Evolutionary conservation across 1,140 invertebrate genomes (phyloP), one percentile per base, ranked within the genome.

Genomic region (Diachasma alloeum): DNA sequence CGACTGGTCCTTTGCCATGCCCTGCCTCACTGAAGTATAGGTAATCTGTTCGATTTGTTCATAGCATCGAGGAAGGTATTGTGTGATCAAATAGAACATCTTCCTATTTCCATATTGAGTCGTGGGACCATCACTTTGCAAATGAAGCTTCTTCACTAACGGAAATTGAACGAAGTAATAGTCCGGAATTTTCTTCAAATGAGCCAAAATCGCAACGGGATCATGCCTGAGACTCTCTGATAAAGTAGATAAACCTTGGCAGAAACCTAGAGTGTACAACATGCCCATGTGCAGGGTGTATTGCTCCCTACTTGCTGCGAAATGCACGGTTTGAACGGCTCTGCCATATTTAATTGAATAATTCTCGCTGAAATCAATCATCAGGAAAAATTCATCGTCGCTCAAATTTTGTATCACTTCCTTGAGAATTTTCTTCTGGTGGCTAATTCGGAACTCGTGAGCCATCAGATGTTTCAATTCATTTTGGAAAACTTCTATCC

Each of bases 1-100:
- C 83, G n/a, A 78, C 75, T 26, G 78, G 44, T 15, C 76, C 73
- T 75, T 81, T 83, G n/a, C 80, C 79, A 71, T 83, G 83, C 13
- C 83, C 80, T 44, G 78, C 71, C 72, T 80, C 78, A 59, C n/a
- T 75, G 69, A 76, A 83, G 56, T 80, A 22, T 74, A 83, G 15
- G 67, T 74, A 44, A 72, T 68, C 15, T 73, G 42, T 39, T 39
- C 42, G 6, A 75, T 22, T 10, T 78, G 42, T 39, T 44, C 8
- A 74, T 72, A 74, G 19, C 17, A 68, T 8, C 56, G 37, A 63
- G 76, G 71, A n/a, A 80, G 74, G 72, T 76, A 75, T 22, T 78
- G 46, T 19, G 72, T 63, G 31, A 79, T 74, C 15, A 81, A 66
- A 67, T 77, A 75, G 79, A 81, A 68, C 63, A 75, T 39, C 69